A percentile compares a stretch with the other conserved stretches of the same genome.
phyloP scores from a whole-genome alignment of 2,888 invertebrate genomes.

The Trimorus sp. region DNA sequence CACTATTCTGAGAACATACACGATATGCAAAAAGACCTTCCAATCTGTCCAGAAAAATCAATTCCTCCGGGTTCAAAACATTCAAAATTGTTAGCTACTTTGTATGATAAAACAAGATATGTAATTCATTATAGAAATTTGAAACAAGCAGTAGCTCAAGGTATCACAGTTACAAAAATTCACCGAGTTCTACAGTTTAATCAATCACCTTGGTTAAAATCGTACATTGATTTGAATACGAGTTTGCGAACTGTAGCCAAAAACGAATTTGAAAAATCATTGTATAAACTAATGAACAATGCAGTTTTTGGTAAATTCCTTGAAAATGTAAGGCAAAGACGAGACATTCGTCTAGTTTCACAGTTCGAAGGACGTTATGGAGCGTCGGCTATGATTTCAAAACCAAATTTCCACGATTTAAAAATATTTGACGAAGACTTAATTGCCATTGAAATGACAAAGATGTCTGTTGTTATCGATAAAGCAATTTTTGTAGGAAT shows the following conservation, averaged over 20 bases:
- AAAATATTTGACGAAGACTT: too few relatives aligned
- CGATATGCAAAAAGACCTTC: conserved; percentile 9
- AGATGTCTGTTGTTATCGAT: conserved; percentile 67
- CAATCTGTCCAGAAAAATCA: neutral
- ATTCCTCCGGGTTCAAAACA: neutral
- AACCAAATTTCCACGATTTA: too few relatives aligned
- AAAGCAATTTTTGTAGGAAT: too few relatives aligned
- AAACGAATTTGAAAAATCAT: too few relatives aligned
- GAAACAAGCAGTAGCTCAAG: neutral
- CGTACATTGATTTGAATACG: conserved; percentile 22
- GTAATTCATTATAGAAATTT: too few relatives aligned
- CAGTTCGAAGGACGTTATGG: neutral
- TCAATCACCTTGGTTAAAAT: neutral
- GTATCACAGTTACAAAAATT: neutral
- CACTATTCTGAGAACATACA: conserved; percentile 1
- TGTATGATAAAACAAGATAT: too few relatives aligned
- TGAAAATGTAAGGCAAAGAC: too few relatives aligned
- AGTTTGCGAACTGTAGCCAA: neutral
- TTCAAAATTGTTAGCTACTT: neutral
- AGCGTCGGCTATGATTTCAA: too few relatives aligned
- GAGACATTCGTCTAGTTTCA: neutral
- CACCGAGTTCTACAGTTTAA: conserved; percentile 11
- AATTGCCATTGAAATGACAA: conserved; percentile 4
- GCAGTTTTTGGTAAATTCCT: too few relatives aligned
- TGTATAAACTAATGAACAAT: too few relatives aligned